Evolutionary conservation across 2,113 vertebrate species (phyloP).

Genomic region (Ia io): DNA sequence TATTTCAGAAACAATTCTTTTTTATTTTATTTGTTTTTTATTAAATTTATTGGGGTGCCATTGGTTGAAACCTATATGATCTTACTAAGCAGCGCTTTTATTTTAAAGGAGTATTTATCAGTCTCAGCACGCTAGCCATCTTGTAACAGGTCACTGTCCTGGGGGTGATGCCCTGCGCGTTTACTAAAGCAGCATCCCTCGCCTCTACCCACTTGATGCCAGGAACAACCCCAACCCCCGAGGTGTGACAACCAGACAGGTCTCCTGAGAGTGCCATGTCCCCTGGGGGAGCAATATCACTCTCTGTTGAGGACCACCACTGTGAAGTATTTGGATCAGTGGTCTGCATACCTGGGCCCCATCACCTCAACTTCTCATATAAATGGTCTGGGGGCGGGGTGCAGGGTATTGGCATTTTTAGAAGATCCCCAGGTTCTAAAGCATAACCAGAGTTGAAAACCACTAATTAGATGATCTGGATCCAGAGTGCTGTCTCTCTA

Average conservation of each 20-base stretch:
- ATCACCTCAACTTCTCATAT: background rate
- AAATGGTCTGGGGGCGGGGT: background rate
- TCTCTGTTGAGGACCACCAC: background rate
- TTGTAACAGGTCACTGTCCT: background rate
- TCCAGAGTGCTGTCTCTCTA: background rate
- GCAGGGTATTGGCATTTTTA: constrained; percentile 16
- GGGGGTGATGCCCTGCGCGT: background rate
- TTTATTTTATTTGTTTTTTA: background rate
- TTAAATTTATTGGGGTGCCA: background rate
- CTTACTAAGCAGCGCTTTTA: background rate
- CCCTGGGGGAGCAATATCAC: background rate
- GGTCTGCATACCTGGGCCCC: background rate
- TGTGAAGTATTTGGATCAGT: constrained; percentile 5
- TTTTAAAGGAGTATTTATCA: background rate
- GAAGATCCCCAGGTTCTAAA: background rate
- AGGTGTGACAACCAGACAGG: background rate
- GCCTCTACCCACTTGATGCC: background rate
- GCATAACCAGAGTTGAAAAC: background rate
- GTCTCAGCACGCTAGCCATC: background rate
- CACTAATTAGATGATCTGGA: background rate
- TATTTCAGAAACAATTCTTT: constrained; percentile 28
- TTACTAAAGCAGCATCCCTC: background rate
- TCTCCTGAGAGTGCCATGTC: background rate
- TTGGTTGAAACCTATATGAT: background rate
- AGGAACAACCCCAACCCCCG: background rate